Evolutionary conservation across 92 coral and sea anemone species (phyloP), one percentile per base, ranked within the genome.

Genomic region (Parazoanthus darwini): DNA sequence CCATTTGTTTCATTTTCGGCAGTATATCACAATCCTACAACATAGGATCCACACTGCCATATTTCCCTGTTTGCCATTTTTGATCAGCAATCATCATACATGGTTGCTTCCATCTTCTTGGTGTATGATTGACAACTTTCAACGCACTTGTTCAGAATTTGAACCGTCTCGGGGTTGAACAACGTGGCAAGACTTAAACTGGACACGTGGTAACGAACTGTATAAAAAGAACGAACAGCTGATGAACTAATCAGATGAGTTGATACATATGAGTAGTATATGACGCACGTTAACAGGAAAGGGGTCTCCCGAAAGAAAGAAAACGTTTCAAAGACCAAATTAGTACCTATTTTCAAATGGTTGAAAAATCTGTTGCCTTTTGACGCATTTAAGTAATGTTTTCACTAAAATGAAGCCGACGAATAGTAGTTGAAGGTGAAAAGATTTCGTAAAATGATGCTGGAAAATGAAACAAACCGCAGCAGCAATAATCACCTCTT

Each of bases 161-260:
- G 96, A 74, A 91, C 90, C 86, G 93, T 96, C 80, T 96, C 98
- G 51, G 99, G 99, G 83, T 91, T 96, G 88, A 95, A 96, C 94
- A 95, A 87, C 48, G 99, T 96, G 2, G 93, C 96, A 4, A 91
- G 95, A 82, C 95, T 95, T 54, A 96, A 89, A 80, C 92, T 95
- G 42, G 93, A 86, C 86, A 91, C 85, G 82, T 96, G 96, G 85
- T 94, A 95, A 9, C 93, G 94, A 48, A 96, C 99, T 96, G 93
- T 77, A 37, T 77, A 65, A 74, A 10, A 79, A 92, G 42, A 74
- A 2, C 36, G 23, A 50, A 35, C 16, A 50, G 22, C 0, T 22
- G 25, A 22, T 63, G n/a, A 23, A 9, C 25, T 18, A 23, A 20
- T 63, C 70, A 63, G 25, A 54, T 2, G 25, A 63, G 70, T 63